phyloP scores from a whole-genome alignment of 2,113 vertebrate species.

The Cettia cetti region DNA sequence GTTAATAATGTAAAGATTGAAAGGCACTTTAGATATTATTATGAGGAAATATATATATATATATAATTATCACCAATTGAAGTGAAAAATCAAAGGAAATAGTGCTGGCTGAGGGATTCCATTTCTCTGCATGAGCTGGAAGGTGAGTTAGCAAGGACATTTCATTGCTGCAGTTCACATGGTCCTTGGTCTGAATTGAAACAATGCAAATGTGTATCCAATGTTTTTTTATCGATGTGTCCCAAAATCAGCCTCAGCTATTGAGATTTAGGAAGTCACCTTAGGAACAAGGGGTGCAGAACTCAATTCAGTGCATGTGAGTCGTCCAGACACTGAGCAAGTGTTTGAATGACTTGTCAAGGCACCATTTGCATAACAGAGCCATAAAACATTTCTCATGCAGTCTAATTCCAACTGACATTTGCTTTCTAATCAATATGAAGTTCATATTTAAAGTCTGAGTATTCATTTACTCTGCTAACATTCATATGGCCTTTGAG shows the following conservation, averaged over 20 bases:
- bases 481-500: background rate
- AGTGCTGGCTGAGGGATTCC: background rate
- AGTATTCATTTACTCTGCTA: background rate
- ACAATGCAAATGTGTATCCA: background rate
- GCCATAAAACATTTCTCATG: background rate
- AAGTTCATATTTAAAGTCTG: background rate
- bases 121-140: background rate
- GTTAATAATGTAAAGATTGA: background rate
- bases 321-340: background rate
- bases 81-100: background rate
- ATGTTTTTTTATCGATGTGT: fast-evolving
- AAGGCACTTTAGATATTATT: background rate
- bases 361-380: background rate
- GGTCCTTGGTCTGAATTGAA: background rate
- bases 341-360: background rate
- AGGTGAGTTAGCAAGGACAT: background rate
- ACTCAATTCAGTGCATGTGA: fast-evolving
- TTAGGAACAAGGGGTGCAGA: background rate
- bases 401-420: background rate
- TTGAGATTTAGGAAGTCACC: background rate
- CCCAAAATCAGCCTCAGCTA: background rate
- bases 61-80: background rate
- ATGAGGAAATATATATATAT: background rate
- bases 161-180: background rate
- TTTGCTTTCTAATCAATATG: slow-evolving; percentile 23